Percentiles rank a stretch among this genome's conserved stretches.
Conservation (phyloP, 2,113 vertebrate genomes). For the Amphiprion ocellaris region DNA sequence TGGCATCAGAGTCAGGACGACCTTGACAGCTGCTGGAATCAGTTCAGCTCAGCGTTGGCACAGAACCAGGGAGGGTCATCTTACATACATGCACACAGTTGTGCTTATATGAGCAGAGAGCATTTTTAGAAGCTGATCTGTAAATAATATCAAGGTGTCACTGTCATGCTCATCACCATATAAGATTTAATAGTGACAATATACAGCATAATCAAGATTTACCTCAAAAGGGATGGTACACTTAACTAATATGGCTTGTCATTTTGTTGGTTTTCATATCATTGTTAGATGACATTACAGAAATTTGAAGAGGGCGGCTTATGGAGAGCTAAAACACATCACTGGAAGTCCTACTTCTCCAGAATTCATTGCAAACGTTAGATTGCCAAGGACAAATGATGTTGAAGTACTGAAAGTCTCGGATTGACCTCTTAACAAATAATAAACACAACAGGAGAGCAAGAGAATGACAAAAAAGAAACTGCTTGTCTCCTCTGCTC, state of each 20-base stretch:
- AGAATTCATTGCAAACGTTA: slow-evolving; percentile 17
- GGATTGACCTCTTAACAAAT: background rate
- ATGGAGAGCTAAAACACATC: background rate
- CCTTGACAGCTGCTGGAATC: slow-evolving; percentile 56
- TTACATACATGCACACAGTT: slow-evolving; percentile 47
- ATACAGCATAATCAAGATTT: background rate
- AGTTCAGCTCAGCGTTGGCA: slow-evolving; percentile 41
- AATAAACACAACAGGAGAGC: slow-evolving; percentile 26
- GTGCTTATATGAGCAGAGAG: slow-evolving; percentile 39
- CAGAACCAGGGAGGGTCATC: slow-evolving; percentile 21
- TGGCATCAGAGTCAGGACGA: slow-evolving; percentile 44
- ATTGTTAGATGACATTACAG: too few species aligned
- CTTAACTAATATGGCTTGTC: background rate
- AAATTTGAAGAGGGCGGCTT: background rate
- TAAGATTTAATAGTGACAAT: slow-evolving; percentile 43
- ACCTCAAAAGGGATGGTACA: slow-evolving; percentile 8
- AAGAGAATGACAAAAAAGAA: slow-evolving; percentile 8
- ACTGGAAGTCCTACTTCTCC: background rate
- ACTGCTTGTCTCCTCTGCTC: slow-evolving; percentile 31
- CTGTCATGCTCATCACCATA: slow-evolving; percentile 17
- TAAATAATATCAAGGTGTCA: slow-evolving; percentile 55
- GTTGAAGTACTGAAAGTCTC: background rate
- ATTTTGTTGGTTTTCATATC: background rate
- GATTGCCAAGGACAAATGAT: background rate
- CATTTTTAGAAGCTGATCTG: slow-evolving; percentile 53